These are phyloP conservation scores for Ceratoteleas bidentatus DNA, from an alignment of 1,140 invertebrate genomes.

Conservation along the genomic window DNA sequence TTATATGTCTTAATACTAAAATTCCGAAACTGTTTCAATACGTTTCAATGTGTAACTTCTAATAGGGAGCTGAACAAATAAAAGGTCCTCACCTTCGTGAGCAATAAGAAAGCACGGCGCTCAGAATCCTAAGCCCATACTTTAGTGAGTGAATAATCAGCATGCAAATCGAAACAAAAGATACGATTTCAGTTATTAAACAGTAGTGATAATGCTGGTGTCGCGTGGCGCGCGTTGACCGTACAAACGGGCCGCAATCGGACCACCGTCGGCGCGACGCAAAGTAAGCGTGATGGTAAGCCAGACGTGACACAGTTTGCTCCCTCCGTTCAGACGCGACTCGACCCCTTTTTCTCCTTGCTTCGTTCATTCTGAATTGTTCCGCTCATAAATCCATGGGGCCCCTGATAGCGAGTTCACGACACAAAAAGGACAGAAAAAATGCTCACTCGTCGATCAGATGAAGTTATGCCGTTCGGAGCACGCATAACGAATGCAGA, in stretches of 20 bases:
- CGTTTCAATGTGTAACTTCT: too few relatives aligned
- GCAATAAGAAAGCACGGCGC: conserved; percentile 42
- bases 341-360: too few relatives aligned
- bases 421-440: too few relatives aligned
- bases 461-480: not conserved
- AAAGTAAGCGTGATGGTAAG: conserved; percentile 45
- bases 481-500: conserved; percentile 39
- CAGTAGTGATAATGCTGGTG: conserved; percentile 33
- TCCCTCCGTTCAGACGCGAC: conserved; percentile 6
- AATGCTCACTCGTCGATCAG: too few relatives aligned
- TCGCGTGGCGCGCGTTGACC: conserved; percentile 15
- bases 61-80: too few relatives aligned
- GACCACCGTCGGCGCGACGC: not conserved
- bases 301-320: conserved; percentile 10
- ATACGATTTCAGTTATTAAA: conserved; percentile 51
- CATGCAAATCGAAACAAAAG: conserved; percentile 72
- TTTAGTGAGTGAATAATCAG: conserved; percentile 69
- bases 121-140: conserved; percentile 68
- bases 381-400: too few relatives aligned
- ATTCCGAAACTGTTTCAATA: too few relatives aligned
- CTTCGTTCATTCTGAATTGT: too few relatives aligned
- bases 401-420: too few relatives aligned
- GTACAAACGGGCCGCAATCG: not conserved
- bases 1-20: too few relatives aligned
- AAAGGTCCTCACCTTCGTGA: conserved; percentile 70